Evolutionary conservation across 2,888 invertebrate species (phyloP).

Genomic region (Ophion slaviceki): DNA sequence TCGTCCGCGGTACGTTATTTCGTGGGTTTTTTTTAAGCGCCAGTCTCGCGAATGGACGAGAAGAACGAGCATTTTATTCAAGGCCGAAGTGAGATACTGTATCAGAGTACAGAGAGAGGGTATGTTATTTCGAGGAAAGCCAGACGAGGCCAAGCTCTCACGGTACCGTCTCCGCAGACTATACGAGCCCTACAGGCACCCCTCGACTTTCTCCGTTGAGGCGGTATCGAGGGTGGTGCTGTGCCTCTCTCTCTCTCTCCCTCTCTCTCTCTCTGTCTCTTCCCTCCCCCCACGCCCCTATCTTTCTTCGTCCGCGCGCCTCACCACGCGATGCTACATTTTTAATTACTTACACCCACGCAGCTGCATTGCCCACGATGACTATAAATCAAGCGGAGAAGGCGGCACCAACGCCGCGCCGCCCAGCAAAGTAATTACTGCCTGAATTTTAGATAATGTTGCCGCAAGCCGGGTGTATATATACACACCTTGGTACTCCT

Average conservation of each 20-base stretch:
- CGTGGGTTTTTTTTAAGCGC: neutral
- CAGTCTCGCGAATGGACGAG: slow-evolving; percentile 21
- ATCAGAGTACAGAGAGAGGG: slow-evolving; percentile 21
- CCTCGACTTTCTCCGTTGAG: slow-evolving; percentile 55
- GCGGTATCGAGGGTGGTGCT: slow-evolving; percentile 33
- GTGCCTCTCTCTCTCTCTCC: slow-evolving; percentile 35
- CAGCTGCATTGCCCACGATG: slow-evolving; percentile 83
- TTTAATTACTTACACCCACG: slow-evolving; percentile 84
- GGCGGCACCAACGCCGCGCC: slow-evolving; percentile 72
- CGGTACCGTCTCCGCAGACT: slow-evolving; percentile 60
- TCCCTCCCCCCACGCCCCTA: neutral
- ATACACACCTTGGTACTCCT: slow-evolving; percentile 41
- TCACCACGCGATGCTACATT: slow-evolving; percentile 84
- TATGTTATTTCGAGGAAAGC: slow-evolving; percentile 63
- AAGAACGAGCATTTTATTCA: slow-evolving; percentile 54
- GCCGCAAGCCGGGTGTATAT: slow-evolving; percentile 80
- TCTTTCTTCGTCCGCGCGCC: slow-evolving; percentile 62
- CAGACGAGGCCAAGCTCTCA: slow-evolving; percentile 62
- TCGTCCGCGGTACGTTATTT: neutral
- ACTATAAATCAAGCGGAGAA: slow-evolving; percentile 82
- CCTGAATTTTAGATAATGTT: slow-evolving; percentile 84
- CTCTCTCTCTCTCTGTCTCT: neutral
- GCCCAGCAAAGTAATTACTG: slow-evolving; percentile 84
- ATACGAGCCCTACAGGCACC: slow-evolving; percentile 46
- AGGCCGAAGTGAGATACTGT: slow-evolving; percentile 44